Base-by-base conservation (phyloP, 1,140 invertebrate genomes). In the Drosophila carrolli region DNA sequence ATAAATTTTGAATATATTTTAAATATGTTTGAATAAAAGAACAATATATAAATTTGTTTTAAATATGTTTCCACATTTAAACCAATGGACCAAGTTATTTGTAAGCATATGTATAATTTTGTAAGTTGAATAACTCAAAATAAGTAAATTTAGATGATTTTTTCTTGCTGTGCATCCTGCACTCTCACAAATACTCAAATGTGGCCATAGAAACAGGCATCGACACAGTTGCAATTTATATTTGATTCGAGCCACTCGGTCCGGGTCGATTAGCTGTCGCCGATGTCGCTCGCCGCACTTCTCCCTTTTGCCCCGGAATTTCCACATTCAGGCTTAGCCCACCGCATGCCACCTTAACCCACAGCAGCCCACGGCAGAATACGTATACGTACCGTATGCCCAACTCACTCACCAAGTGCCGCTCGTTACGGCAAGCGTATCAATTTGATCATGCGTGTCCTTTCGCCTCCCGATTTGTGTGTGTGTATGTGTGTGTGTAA, bases 391-490 rank as follows among this genome's bases (percentile, higher is more conserved):
- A 51, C n/a, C 27, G 48, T 51, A 4, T 51, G 48, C 71, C 38
- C 47, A 56, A 58, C 37, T 38, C 37, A 40, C 37, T 41, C 70
- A 27, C 14, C 54, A 55, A 46, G 19, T 38, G 66, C 48, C 56
- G 56, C 67, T 83, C 79, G 83, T 83, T 86, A 89, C 60, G 72
- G 79, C 74, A 83, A 89, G 83, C 83, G 79, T 83, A 88, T 89
- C 83, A 88, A 89, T 80, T 83, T 77, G 84, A 89, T 88, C 84
- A 89, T 88, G 83, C 83, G 83, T 88, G 51, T 89, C 83, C 79
- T 80, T 70, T 66, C 13, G 37, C 23, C 62, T 19, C 19, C 40
- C 23, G 29, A 19, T 14, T 51, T 38, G 35, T 60, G 19, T 44
- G 27, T 44, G 50, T 43, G 47, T 48, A 48, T 47, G 43, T 66